Evolutionary conservation across 2,888 invertebrate species (phyloP).

Genomic region (Augochlorella aurata): DNA sequence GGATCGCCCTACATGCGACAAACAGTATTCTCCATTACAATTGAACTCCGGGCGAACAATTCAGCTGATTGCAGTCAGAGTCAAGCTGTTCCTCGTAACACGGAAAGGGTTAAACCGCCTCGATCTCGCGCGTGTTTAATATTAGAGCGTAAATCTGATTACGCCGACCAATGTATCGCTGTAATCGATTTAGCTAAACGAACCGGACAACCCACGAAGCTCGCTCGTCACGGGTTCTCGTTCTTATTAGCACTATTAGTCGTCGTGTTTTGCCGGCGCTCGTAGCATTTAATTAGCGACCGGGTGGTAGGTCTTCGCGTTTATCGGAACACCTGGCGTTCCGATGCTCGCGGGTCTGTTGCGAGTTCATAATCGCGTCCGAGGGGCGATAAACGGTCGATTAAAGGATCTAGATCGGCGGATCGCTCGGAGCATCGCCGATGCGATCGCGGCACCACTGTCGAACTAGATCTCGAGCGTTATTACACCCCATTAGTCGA

Average conservation of each 20-base stretch:
- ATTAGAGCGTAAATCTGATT: not conserved
- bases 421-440: slow-evolving; percentile 23
- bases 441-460: slow-evolving; percentile 10
- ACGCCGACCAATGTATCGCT: not conserved
- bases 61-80: slow-evolving; percentile 11
- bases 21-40: not conserved
- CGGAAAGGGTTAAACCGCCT: not conserved
- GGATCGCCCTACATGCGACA: not conserved
- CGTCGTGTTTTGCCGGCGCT: not conserved
- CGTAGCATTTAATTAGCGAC: slow-evolving; percentile 12
- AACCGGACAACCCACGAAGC: not conserved
- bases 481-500: slow-evolving; percentile 35
- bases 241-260: slow-evolving; percentile 2
- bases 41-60: slow-evolving; percentile 10
- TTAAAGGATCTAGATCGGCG: slow-evolving; percentile 23
- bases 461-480: slow-evolving; percentile 23
- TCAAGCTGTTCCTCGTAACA: not conserved
- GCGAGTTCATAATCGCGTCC: not conserved
- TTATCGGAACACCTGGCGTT: slow-evolving; percentile 13
- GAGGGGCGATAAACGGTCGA: slow-evolving; percentile 23
- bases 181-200: not conserved
- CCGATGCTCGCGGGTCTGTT: not conserved
- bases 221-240: not conserved
- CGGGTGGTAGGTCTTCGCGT: not conserved
- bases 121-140: not conserved